phyloP scores from a whole-genome alignment of 2,113 vertebrate genomes.

The Calonectris borealis region DNA sequence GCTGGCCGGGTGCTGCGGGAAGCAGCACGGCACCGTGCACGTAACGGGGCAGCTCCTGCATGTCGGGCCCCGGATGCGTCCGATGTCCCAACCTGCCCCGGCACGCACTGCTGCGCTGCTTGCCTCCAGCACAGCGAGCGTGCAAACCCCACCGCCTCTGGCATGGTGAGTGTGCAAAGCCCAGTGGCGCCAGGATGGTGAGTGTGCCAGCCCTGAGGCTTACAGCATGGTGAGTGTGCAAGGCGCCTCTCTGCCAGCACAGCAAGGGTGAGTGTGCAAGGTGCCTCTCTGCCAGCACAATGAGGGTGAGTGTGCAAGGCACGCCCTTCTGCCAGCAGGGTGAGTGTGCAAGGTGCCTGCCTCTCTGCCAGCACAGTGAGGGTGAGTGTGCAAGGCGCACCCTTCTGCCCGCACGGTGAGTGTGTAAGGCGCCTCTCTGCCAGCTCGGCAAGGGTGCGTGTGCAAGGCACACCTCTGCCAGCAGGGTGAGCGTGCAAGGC shows the following conservation, averaged over 20 bases:
- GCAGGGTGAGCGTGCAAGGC: too few relatives aligned
- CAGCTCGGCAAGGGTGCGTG: too few relatives aligned
- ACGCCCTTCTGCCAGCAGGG: too few relatives aligned
- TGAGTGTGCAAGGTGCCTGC: not conserved
- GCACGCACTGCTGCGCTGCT: not conserved
- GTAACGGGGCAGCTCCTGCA: not conserved
- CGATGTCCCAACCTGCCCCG: too few relatives aligned
- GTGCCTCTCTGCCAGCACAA: rapidly evolving
- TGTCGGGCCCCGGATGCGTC: rapidly evolving
- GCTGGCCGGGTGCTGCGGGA: not conserved
- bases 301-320: not conserved
- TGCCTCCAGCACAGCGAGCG: not conserved
- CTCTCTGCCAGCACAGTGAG: too few relatives aligned
- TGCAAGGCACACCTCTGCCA: too few relatives aligned
- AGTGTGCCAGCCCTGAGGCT: not conserved
- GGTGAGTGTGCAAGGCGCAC: too few relatives aligned
- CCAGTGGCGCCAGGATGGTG: too few relatives aligned
- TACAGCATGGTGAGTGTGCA: too few relatives aligned
- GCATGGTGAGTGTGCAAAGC: not conserved
- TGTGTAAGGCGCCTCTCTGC: too few relatives aligned
- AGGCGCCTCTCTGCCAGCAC: rapidly evolving
- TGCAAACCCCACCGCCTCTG: not conserved
- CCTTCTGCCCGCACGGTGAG: too few relatives aligned
- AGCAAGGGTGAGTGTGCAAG: not conserved
- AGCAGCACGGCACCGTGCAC: not conserved